Conservation (phyloP, 2,113 vertebrate genomes). For the Psettodes erumei region DNA sequence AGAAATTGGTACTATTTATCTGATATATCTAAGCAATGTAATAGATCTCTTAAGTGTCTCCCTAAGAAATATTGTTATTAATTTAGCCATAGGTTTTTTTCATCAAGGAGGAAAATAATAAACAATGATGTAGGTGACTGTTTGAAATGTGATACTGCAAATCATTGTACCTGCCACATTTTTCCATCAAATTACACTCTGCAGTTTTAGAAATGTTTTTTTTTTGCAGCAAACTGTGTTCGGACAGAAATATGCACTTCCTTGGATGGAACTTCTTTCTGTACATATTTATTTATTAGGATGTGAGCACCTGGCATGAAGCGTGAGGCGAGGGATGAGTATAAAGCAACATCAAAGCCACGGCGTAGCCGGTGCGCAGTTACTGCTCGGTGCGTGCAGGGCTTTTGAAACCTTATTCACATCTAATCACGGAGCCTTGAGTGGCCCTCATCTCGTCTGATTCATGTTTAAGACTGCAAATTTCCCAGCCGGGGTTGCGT, state of each 20-base stretch:
- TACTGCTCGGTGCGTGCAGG: conserved; percentile 15
- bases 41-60: too few relatives aligned
- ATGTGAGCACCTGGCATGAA: conserved; percentile 30
- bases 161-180: neutral
- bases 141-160: neutral
- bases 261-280: neutral
- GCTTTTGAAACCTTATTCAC: conserved; percentile 64
- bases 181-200: neutral
- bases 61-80: too few relatives aligned
- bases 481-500: too few relatives aligned
- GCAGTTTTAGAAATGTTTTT: neutral
- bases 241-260: neutral
- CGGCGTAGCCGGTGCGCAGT: conserved; percentile 7
- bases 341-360: conserved; percentile 34
- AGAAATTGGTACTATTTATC: neutral
- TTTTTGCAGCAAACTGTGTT: neutral
- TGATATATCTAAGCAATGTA: neutral
- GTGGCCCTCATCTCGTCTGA: conserved; percentile 72
- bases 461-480: conserved; percentile 58
- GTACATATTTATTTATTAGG: neutral
- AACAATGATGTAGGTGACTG: neutral
- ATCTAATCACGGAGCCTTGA: conserved; percentile 69
- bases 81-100: neutral
- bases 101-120: neutral
- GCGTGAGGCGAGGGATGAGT: conserved; percentile 20